These are phyloP conservation scores for Cerceris rybyensis DNA, from an alignment of 2,888 invertebrate genomes.

Conservation along the genomic window DNA sequence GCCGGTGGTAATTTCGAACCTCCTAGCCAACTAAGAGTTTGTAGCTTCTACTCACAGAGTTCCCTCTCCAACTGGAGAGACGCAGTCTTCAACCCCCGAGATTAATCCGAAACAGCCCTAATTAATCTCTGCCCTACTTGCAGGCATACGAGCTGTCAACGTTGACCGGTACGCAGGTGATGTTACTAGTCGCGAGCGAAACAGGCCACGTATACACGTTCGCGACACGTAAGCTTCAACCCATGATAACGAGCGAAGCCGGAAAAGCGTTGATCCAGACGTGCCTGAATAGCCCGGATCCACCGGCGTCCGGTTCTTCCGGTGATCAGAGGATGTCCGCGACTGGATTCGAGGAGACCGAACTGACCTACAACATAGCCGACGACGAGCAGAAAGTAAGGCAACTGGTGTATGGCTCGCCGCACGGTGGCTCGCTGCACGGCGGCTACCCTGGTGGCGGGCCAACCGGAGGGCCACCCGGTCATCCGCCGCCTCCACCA, in stretches of 20 bases:
- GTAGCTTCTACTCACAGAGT: no score
- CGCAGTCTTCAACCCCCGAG: no score
- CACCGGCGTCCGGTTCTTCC: constrained; percentile 86
- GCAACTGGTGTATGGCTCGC: constrained; percentile 93
- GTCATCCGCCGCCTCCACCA: constrained; percentile 82
- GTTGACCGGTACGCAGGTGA: constrained; percentile 99
- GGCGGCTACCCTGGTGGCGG: constrained; percentile 78
- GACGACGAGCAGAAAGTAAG: constrained; percentile 99
- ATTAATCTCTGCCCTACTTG: constrained; percentile 73
- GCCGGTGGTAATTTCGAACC: no score
- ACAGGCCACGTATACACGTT: constrained; percentile 99
- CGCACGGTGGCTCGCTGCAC: constrained; percentile 85
- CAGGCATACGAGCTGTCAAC: constrained; percentile 99
- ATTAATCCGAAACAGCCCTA: constrained; percentile 14
- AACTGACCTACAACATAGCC: constrained; percentile 97
- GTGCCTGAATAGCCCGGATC: constrained; percentile 98
- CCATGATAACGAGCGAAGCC: constrained; percentile 99
- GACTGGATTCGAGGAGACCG: constrained; percentile 99
- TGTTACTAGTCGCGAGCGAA: constrained; percentile 99
- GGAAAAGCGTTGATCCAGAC: constrained; percentile 99
- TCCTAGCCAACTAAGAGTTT: no score
- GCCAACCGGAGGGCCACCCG: constrained; percentile 67
- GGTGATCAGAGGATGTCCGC: constrained; percentile 98
- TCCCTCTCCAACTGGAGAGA: no score
- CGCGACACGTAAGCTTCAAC: constrained; percentile 98